phyloP scores from a whole-genome alignment of 2,797 vertebrate species.

The Chelonia mydas region DNA sequence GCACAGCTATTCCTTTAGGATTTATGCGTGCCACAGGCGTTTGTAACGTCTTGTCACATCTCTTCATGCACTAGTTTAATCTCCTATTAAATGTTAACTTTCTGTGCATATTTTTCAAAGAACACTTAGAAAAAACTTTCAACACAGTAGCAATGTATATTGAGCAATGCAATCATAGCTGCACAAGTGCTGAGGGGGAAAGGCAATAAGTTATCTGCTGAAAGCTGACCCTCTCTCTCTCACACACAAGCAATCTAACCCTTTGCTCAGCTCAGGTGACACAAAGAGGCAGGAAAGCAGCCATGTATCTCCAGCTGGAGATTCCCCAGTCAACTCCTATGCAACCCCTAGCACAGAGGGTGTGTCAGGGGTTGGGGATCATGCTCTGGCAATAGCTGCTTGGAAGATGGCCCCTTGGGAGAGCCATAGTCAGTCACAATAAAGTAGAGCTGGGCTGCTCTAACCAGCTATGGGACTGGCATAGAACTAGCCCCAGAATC shows the following conservation, averaged over 20 bases:
- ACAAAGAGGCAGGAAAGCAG: background rate
- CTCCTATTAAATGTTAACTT: background rate
- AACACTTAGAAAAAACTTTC: background rate
- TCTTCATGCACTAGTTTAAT: background rate
- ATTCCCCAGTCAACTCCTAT: background rate
- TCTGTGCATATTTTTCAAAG: background rate
- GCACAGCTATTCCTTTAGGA: background rate
- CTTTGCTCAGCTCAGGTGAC: background rate
- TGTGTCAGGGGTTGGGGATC: background rate
- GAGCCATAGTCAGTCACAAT: background rate
- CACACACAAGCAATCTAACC: background rate
- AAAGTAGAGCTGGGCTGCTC: background rate
- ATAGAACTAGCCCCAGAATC: background rate
- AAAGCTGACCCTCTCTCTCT: too few relatives aligned
- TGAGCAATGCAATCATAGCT: background rate
- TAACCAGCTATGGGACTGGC: background rate
- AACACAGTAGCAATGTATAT: background rate
- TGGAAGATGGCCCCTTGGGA: background rate
- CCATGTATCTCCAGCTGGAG: background rate
- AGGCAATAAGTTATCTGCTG: background rate
- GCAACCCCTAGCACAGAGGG: background rate
- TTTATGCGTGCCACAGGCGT: background rate
- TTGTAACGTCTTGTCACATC: background rate
- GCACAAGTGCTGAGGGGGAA: background rate
- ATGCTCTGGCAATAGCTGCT: background rate